Percentiles rank a stretch among this genome's conserved stretches.
Evolutionary conservation across 2,797 vertebrate genomes (phyloP).

Genomic region (Microctenopoma steveboyesi): DNA sequence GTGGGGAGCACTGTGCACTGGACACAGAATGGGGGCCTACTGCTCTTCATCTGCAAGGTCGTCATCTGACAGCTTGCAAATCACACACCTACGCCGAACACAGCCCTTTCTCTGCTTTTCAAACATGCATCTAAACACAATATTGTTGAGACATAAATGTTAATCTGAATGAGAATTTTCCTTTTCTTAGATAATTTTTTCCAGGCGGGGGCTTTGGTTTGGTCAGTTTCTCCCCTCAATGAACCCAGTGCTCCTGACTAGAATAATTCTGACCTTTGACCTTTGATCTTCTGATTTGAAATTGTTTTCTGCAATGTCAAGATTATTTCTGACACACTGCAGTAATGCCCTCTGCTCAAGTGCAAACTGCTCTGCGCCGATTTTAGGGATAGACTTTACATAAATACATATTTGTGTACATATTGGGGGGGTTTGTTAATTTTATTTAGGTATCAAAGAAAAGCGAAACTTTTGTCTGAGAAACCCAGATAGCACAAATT

Average conservation of each 20-base stretch:
- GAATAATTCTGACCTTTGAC: conserved; percentile 81
- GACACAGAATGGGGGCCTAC: conserved; percentile 76
- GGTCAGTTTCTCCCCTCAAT: conserved; percentile 49
- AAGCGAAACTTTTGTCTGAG: background rate
- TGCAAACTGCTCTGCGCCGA: conserved; percentile 42
- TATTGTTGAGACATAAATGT: conserved; percentile 8
- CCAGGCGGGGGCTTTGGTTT: conserved; percentile 10
- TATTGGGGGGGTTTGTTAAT: too few relatives aligned
- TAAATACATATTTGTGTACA: background rate
- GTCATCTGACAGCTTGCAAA: conserved; percentile 79
- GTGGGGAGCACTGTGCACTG: conserved; percentile 65
- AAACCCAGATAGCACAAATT: background rate
- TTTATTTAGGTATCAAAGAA: too few relatives aligned
- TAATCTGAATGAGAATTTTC: conserved; percentile 7
- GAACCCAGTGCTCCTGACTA: conserved; percentile 68
- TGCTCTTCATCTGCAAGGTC: conserved; percentile 72
- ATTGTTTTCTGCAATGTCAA: conserved; percentile 79
- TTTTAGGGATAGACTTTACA: conserved; percentile 12
- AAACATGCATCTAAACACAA: conserved; percentile 45
- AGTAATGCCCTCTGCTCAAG: conserved; percentile 61
- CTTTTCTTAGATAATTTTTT: background rate
- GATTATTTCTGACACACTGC: conserved; percentile 79
- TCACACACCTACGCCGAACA: conserved; percentile 54
- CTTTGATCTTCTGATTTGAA: conserved; percentile 77
- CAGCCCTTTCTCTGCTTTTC: conserved; percentile 31